phyloP scores from a whole-genome alignment of 2,888 invertebrate genomes.

The Coenonympha arcania region DNA sequence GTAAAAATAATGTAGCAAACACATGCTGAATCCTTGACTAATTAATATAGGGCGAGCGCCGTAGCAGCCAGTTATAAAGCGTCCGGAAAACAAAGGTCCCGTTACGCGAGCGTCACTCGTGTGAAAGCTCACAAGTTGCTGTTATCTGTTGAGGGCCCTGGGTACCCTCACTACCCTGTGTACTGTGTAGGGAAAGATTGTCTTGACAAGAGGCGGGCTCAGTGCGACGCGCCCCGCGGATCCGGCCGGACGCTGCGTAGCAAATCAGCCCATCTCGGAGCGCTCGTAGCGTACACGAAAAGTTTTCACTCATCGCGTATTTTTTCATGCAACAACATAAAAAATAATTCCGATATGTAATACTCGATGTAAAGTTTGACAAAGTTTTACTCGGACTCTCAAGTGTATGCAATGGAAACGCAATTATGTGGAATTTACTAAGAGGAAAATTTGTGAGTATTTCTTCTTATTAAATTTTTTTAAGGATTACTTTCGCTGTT shows the following conservation, averaged over 20 bases:
- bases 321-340: conserved; percentile 3
- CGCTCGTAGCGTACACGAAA: conserved; percentile 39
- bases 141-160: conserved; percentile 61
- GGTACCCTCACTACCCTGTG: too few relatives aligned
- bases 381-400: conserved; percentile 10
- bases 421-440: conserved; percentile 23
- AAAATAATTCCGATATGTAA: background rate
- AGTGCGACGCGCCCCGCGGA: conserved; percentile 61
- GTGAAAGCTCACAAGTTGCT: conserved; percentile 63
- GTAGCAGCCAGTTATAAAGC: conserved; percentile 36
- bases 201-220: conserved; percentile 65
- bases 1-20: background rate
- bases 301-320: conserved; percentile 27
- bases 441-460: conserved; percentile 48
- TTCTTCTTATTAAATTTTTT: background rate
- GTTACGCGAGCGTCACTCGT: conserved; percentile 54
- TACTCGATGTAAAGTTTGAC: background rate
- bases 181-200: conserved; percentile 57
- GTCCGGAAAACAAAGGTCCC: conserved; percentile 54
- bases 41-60: conserved; percentile 3
- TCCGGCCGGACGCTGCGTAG: conserved; percentile 58
- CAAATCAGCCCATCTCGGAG: conserved; percentile 36
- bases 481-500: background rate
- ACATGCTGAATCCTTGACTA: background rate
- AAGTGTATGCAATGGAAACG: conserved; percentile 24